These are phyloP conservation scores for Agrilus mali DNA, from an alignment of 2,888 invertebrate genomes.

Conservation along the genomic window DNA sequence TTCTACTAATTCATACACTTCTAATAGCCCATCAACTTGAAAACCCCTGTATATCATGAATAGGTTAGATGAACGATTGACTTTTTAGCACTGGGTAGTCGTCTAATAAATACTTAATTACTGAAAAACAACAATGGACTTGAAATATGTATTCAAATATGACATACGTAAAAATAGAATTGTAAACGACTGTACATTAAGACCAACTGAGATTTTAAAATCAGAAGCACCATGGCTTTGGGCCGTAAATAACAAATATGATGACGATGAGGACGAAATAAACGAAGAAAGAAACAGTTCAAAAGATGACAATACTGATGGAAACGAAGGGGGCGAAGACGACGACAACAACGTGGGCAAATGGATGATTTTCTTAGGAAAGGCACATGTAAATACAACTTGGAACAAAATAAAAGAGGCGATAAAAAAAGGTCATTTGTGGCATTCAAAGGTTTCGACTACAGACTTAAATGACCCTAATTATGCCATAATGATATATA, in stretches of 20 bases:
- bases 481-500: slow-evolving; percentile 3
- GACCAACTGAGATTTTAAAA: slow-evolving; percentile 1
- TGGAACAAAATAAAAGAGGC: slow-evolving; percentile 4
- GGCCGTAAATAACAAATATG: slow-evolving; percentile 2
- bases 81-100: no score
- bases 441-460: slow-evolving; percentile 2
- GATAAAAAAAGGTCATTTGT: neutral
- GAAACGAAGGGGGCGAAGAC: neutral
- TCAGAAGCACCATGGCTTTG: neutral
- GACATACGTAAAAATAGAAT: neutral
- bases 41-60: no score
- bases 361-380: slow-evolving; percentile 3
- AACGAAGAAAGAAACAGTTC: neutral
- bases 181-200: neutral
- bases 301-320: neutral
- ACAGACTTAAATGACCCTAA: neutral
- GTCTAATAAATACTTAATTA: no score
- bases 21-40: no score
- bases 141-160: neutral
- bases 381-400: neutral
- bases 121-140: no score
- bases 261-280: neutral
- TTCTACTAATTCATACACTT: no score
- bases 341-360: neutral
- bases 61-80: no score